Evolutionary conservation across 2,797 vertebrate genomes (phyloP).

Genomic region (Scolopax bukidnonensis): DNA sequence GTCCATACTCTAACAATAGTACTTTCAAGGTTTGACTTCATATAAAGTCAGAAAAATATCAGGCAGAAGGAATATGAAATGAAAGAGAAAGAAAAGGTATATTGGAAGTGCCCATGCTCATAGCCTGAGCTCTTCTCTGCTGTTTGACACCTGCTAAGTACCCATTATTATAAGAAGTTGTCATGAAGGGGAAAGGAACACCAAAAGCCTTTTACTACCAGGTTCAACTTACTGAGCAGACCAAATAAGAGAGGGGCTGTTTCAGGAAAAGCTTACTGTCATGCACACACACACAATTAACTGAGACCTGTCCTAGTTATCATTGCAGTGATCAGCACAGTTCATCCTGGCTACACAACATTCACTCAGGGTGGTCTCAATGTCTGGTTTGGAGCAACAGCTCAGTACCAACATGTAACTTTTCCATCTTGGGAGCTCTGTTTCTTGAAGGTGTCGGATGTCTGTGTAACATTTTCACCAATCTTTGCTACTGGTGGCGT

Average conservation of each 20-base stretch:
- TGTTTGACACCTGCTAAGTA: not conserved
- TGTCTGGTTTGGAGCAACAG: not conserved
- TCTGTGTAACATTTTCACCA: not conserved
- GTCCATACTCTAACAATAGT: not conserved
- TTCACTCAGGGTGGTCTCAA: not conserved
- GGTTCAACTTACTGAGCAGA: not conserved
- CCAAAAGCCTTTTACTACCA: not conserved
- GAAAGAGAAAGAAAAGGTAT: not conserved
- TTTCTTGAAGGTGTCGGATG: not conserved
- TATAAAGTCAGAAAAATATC: not conserved
- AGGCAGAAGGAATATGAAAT: not conserved
- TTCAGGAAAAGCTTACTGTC: not conserved
- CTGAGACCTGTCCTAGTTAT: not conserved
- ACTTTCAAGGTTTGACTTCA: not conserved
- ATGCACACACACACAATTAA: not conserved
- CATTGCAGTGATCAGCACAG: not conserved
- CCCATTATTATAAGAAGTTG: not conserved
- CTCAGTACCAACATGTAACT: not conserved
- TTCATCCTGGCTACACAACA: accelerated
- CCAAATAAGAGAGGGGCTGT: not conserved
- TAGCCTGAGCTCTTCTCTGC: not conserved
- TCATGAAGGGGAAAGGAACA: not conserved
- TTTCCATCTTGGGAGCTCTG: not conserved
- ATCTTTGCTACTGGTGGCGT: not conserved
- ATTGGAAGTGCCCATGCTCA: not conserved